phyloP scores from a whole-genome alignment of 2,113 vertebrate species.

The Piaya cayana region DNA sequence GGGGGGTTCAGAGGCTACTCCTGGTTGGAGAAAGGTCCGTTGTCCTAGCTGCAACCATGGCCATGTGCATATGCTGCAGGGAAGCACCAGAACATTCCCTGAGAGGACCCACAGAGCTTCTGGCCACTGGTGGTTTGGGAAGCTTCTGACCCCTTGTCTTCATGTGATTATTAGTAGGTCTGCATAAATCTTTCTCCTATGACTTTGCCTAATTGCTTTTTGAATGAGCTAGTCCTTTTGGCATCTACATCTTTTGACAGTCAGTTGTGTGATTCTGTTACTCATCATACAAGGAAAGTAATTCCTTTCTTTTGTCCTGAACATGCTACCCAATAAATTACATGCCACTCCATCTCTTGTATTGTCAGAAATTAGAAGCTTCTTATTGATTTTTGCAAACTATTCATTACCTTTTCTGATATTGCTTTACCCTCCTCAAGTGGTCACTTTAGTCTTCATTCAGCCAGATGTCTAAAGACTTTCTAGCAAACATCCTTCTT shows the following conservation, averaged over 20 bases:
- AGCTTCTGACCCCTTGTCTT: not conserved
- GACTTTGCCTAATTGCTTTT: not conserved
- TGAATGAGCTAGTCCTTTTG: not conserved
- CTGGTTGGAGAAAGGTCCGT: not conserved
- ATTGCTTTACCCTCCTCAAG: not conserved
- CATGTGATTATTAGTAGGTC: not conserved
- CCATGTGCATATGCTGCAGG: not conserved
- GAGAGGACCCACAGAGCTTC: accelerated
- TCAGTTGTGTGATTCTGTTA: not conserved
- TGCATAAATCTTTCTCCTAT: not conserved
- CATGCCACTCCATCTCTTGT: not conserved
- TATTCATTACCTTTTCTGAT: not conserved
- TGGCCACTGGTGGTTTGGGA: not conserved
- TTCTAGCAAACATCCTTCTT: not conserved
- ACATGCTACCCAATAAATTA: not conserved
- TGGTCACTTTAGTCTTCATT: not conserved
- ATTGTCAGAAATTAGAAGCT: not conserved
- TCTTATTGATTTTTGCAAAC: not conserved
- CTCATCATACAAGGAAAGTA: not conserved
- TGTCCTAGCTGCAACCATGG: accelerated
- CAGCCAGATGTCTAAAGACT: not conserved
- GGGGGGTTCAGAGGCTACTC: not conserved
- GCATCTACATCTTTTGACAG: not conserved
- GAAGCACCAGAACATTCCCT: accelerated
- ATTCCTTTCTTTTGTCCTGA: not conserved